Evolutionary conservation across 2,113 vertebrate species (phyloP), one percentile per base, ranked within the genome.

Genomic region (Lycocorax pyrrhopterus): DNA sequence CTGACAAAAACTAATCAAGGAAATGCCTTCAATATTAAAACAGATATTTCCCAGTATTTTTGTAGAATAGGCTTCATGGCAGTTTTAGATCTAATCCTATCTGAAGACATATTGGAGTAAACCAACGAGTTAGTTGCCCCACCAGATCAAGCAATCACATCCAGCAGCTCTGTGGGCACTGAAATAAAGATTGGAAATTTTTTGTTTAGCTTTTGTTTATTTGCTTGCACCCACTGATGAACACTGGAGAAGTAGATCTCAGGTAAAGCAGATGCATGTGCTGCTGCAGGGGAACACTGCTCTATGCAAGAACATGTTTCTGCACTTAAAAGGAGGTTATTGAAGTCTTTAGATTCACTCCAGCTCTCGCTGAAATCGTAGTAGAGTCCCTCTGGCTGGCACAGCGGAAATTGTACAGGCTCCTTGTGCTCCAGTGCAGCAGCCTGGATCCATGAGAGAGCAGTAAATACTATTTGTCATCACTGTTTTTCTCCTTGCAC

Each of bases 371-470:
- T 66, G 63, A 76, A 84, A 49, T 63, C 1, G 0, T 8, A 10
- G 18, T 6, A 16, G 44, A 85, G 29, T 66, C 51, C 25, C 71
- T 52, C 51, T 12, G 11, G 26, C 37, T 73, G 63, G 53, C 41
- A 56, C 37, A 43, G 33, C 0, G 0, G 37, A 46, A 77, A 26
- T 16, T 46, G 7, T 20, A 23, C n/a, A 33, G 20, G 33, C 8
- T 60, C 18, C 37, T 17, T 35, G 14, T 22, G 23, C 35, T 78
- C 52, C 43, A 63, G 69, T 26, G 60, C 32, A 66, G 78, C 47
- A 81, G 21, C 35, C 62, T n/a, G 41, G 14, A 55, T 26, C 37
- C 37, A 4, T 41, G 5, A 72, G 13, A 75, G 47, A 83, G 53
- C n/a, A 55, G 4, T 37, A 80, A 91, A 86, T 43, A 46, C n/a